phyloP scores from a whole-genome alignment of 2,888 invertebrate species.

The Saturnia japonica region DNA sequence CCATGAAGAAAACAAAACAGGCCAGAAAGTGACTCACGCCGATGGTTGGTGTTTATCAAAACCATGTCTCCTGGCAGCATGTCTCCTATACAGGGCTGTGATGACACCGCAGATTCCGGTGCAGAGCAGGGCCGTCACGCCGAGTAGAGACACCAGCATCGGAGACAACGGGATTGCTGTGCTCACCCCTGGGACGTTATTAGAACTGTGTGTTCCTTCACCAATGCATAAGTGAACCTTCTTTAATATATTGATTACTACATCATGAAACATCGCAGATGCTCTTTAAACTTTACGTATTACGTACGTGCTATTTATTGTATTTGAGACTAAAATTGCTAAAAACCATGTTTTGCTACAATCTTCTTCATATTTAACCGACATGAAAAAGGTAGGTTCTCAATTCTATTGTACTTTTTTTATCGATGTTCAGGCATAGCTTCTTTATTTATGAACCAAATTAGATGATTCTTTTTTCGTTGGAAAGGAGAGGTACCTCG shows the following conservation, averaged over 20 bases:
- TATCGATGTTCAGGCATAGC: too few species aligned
- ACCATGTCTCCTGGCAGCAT: conserved; percentile 73
- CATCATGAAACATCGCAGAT: too few species aligned
- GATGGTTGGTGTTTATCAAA: conserved; percentile 60
- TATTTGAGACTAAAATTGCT: neutral
- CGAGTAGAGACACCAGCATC: conserved; percentile 86
- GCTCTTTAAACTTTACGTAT: neutral
- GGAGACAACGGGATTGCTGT: conserved; percentile 86
- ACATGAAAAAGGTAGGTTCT: too few species aligned
- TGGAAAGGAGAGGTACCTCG: too few species aligned
- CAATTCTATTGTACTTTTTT: too few species aligned
- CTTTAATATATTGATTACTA: too few species aligned
- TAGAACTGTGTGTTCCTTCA: neutral
- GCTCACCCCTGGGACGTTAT: conserved; percentile 73
- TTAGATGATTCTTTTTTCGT: too few species aligned
- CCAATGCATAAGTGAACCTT: neutral
- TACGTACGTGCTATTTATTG: neutral
- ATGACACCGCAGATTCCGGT: conserved; percentile 89
- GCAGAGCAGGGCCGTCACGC: conserved; percentile 87
- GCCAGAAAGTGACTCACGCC: conserved; percentile 51
- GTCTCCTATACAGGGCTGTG: conserved; percentile 87
- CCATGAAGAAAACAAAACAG: neutral
- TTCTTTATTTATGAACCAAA: too few species aligned
- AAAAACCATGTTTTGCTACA: neutral
- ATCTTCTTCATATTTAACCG: neutral